These are phyloP conservation scores for Nasonovia ribisnigri DNA, from an alignment of 2,888 invertebrate species.

Conservation along the genomic window DNA sequence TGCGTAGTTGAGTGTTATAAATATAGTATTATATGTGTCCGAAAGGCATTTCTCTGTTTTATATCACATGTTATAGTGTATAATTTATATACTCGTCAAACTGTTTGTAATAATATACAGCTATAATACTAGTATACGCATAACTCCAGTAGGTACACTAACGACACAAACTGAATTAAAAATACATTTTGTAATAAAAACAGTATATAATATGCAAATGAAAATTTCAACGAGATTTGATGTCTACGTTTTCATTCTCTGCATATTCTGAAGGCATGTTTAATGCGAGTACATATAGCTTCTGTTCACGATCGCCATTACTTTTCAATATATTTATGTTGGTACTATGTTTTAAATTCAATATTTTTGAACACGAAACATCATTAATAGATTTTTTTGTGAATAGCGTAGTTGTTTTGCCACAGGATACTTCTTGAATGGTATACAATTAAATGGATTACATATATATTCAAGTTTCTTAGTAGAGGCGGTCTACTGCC, in stretches of 20 bases:
- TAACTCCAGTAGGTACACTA: neutral
- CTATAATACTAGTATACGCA: neutral
- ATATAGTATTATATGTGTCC: neutral
- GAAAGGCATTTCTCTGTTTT: neutral
- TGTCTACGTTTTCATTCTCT: neutral
- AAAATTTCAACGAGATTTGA: neutral
- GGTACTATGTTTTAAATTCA: neutral
- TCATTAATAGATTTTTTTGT: neutral
- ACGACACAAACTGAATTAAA: neutral
- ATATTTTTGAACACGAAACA: neutral
- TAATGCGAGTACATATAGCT: neutral
- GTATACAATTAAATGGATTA: too few species aligned
- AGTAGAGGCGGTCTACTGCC: too few species aligned
- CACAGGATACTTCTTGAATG: too few species aligned
- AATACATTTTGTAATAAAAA: neutral
- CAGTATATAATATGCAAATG: neutral
- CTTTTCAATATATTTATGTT: neutral
- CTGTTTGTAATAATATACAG: neutral
- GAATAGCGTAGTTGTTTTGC: too few species aligned
- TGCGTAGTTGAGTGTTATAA: neutral
- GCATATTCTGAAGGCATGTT: neutral
- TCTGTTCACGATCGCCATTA: neutral
- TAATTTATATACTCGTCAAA: neutral
- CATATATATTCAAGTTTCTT: too few species aligned
- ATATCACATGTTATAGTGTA: neutral